Conservation (phyloP, 2,113 vertebrate species). For the Odontophorus gujanensis region DNA sequence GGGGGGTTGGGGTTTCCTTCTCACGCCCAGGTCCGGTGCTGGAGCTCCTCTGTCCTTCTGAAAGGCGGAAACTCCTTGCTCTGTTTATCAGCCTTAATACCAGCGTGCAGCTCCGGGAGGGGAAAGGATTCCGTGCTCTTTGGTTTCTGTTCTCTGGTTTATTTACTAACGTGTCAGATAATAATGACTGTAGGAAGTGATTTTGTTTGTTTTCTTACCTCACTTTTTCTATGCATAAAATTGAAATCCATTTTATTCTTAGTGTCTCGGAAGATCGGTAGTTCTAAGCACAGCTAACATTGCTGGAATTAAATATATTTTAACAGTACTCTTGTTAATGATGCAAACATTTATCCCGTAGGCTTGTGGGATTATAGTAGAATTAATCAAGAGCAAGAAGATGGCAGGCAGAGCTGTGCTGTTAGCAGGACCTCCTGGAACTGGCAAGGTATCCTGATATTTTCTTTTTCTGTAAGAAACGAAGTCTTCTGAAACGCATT, state of each 20-base stretch:
- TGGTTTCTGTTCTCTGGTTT: fast-evolving
- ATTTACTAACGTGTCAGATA: background rate
- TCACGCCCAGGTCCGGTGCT: fast-evolving
- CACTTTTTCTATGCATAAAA: background rate
- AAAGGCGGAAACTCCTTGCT: background rate
- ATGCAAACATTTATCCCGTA: slow-evolving; percentile 57
- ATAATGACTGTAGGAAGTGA: background rate
- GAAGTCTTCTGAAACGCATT: background rate
- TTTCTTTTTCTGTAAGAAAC: background rate
- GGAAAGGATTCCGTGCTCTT: background rate
- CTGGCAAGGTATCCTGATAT: slow-evolving; percentile 88
- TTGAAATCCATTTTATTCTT: background rate
- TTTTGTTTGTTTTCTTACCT: background rate
- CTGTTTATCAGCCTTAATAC: background rate
- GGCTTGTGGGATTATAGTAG: slow-evolving; percentile 97
- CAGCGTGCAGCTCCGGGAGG: fast-evolving
- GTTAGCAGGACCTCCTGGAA: slow-evolving; percentile 95
- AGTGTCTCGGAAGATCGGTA: fast-evolving
- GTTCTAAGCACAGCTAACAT: background rate
- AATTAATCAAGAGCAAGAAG: slow-evolving; percentile 96
- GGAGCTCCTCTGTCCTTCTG: background rate
- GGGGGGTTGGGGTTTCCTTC: fast-evolving
- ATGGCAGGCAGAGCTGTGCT: slow-evolving; percentile 97
- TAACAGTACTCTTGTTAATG: background rate
- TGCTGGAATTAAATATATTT: background rate